Base-by-base conservation (phyloP, 2,113 vertebrate species). In the Neodon shergylaensis region DNA sequence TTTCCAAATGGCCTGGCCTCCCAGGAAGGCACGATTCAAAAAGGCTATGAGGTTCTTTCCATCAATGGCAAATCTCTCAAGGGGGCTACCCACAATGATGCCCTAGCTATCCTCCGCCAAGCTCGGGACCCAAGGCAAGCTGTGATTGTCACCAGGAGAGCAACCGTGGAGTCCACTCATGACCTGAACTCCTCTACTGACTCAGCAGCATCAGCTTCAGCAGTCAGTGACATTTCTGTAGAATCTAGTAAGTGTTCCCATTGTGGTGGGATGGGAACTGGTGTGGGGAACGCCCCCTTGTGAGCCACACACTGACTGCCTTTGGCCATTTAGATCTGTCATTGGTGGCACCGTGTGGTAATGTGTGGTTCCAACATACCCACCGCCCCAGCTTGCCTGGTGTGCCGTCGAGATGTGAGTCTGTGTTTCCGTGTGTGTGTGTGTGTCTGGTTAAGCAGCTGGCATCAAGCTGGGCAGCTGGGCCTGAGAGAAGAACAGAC, bases 41-140 rank as follows among this genome's bases (percentile, higher is more conserved):
- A 99, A 98, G 99, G 99, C 79, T 99, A 99, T 0, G 99, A 99
- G 97, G 99, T 99, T 2, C 96, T 99, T 85, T 99, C 99, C 17
- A 99, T 99, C 95, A 99, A 99, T 0, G 99, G 99, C 14, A 99
- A 99, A 95, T 99, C 98, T 0, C 98, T 99, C 49, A 99, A 99
- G 90, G 98, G 98, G 0, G 97, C 98, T 0, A 99, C 99, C 0
- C 99, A 99, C 93, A 97, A 58, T 0, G 99, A 99, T 0, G 99
- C 99, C 76, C 99, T 99, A 24, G 98, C 98, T 1, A 98, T 99
- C 78, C 95, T 99, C 88, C 98, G 99, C 6, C 99, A 99, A 83
- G 99, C 99, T 10, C 99, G 99, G 17, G 97, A 96, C n/a, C 98
- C 99, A 42, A 97, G 96, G 93, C 98, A 99, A 96, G 99, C 99